phyloP scores from a whole-genome alignment of 2,888 invertebrate genomes.

The Unio pictorum region DNA sequence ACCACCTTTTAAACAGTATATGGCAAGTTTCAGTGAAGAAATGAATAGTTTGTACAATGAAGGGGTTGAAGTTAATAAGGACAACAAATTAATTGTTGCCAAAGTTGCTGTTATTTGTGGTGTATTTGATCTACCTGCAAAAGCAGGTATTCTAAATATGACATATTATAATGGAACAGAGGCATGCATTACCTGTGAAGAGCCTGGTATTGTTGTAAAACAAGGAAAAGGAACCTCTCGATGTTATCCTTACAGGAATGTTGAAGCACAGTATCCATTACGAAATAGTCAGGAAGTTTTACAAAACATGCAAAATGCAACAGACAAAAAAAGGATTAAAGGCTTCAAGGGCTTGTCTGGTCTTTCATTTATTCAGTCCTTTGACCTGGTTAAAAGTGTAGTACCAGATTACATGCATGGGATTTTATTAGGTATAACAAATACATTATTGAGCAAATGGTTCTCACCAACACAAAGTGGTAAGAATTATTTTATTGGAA shows the following conservation, averaged over 20 bases:
- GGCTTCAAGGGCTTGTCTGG: no score
- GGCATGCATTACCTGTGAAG: conserved; percentile 31
- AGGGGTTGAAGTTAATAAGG: no score
- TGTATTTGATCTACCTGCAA: conserved; percentile 28
- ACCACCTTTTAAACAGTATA: conserved; percentile 13
- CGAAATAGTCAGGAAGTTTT: conserved; percentile 10
- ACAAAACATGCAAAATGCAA: no score
- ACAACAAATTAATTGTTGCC: conserved; percentile 12
- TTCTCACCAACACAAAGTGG: conserved; percentile 19
- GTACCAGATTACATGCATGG: no score
- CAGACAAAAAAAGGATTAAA: no score
- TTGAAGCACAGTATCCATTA: conserved; percentile 5
- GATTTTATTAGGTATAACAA: no score
- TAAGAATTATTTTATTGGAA: conserved; percentile 24
- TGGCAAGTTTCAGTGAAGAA: conserved; percentile 8
- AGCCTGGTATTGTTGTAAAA: conserved; percentile 18
- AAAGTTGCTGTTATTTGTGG: conserved; percentile 20
- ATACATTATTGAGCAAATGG: conserved; percentile 17
- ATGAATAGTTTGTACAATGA: no score
- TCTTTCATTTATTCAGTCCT: no score
- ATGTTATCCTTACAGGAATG: conserved; percentile 14
- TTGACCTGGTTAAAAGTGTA: no score
- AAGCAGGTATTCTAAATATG: conserved; percentile 31
- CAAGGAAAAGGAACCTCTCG: conserved; percentile 16
- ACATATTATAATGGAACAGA: conserved; percentile 21